Percentiles rank a stretch among this genome's conserved stretches.
phyloP scores from a whole-genome alignment of 2,888 invertebrate species.

The Leptopilina syphax region DNA sequence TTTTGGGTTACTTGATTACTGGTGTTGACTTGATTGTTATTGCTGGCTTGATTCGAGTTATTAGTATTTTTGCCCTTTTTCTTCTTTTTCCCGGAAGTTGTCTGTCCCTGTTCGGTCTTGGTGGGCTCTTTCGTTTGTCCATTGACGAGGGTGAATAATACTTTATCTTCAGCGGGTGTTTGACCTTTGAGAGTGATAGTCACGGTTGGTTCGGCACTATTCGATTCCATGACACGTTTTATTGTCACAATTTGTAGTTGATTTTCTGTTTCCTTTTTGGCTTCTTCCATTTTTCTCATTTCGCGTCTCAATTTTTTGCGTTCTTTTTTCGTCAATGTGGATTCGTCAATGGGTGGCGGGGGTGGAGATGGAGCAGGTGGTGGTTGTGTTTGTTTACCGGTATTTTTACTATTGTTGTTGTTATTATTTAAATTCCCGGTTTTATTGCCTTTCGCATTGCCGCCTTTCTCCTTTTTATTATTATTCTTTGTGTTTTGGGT shows the following conservation, averaged over 20 bases:
- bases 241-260: constrained; percentile 82
- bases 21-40: constrained; percentile 52
- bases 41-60: constrained; percentile 48
- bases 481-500: constrained; percentile 42
- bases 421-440: constrained; percentile 10
- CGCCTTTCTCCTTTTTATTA: constrained; percentile 35
- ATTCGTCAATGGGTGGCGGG: constrained; percentile 51
- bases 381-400: not conserved
- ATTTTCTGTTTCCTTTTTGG: constrained; percentile 67
- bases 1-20: constrained; percentile 52
- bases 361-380: not conserved
- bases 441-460: constrained; percentile 26
- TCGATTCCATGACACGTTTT: constrained; percentile 83
- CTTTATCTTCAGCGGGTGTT: constrained; percentile 85
- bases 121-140: constrained; percentile 77
- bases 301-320: constrained; percentile 71
- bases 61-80: constrained; percentile 66
- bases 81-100: constrained; percentile 66
- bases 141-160: constrained; percentile 85
- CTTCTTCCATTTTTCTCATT: constrained; percentile 72
- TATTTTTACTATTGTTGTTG: not conserved
- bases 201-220: constrained; percentile 84
- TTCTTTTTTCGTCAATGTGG: constrained; percentile 74
- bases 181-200: constrained; percentile 87
- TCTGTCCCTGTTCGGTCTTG: constrained; percentile 61